These are phyloP conservation scores for Neosalanx taihuensis DNA, from an alignment of 2,797 vertebrate species.

Conservation along the genomic window DNA sequence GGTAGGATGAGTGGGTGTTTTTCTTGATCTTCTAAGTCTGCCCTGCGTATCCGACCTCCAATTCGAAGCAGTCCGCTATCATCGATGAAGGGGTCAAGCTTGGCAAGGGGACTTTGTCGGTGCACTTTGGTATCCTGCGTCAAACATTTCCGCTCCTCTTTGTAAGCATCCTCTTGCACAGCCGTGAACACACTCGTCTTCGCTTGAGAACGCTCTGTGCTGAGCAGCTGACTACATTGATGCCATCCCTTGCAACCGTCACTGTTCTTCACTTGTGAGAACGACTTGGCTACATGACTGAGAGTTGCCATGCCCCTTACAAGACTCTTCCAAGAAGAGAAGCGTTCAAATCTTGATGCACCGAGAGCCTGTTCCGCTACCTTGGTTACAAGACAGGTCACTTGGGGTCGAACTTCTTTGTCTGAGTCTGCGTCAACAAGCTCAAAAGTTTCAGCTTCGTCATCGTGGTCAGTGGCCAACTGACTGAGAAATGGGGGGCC, in stretches of 20 bases:
- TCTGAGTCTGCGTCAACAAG: not conserved
- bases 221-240: not conserved
- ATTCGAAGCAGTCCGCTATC: not conserved
- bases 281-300: not conserved
- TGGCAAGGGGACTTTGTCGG: not conserved
- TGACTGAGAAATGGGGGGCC: not conserved
- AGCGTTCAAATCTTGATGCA: not conserved
- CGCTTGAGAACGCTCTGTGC: not conserved
- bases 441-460: not conserved
- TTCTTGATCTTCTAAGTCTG: constrained; percentile 4
- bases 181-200: not conserved
- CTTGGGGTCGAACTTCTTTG: not conserved
- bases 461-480: not conserved
- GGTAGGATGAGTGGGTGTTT: constrained; percentile 11
- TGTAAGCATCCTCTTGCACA: not conserved
- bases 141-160: constrained; percentile 1
- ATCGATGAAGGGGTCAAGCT: not conserved
- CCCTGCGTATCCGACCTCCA: not conserved
- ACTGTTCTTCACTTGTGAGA: not conserved
- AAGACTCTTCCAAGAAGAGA: too few relatives aligned
- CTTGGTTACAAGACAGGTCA: not conserved
- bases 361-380: not conserved
- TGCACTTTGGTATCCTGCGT: not conserved
- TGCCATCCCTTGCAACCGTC: not conserved
- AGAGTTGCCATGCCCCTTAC: too few relatives aligned